Conservation (phyloP, 2,888 invertebrate genomes). For the Cerastoderma edule region DNA sequence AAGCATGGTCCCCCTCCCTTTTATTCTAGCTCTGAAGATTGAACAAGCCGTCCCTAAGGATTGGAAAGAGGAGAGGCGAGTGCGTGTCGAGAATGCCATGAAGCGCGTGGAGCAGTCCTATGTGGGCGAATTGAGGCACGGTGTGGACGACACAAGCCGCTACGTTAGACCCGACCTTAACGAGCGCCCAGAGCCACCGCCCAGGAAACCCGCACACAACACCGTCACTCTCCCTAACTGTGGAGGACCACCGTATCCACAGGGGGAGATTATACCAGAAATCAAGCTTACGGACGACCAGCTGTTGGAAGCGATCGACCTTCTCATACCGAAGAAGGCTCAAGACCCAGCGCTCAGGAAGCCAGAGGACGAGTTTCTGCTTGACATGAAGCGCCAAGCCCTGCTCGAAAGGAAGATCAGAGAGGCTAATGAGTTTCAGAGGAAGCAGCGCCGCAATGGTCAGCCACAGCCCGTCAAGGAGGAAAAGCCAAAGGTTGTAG, state of each 20-base stretch:
- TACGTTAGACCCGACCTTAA: slow-evolving; percentile 1
- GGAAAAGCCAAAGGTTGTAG: too few species aligned
- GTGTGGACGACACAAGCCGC: background rate
- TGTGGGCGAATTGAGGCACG: slow-evolving; percentile 12
- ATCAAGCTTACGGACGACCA: background rate
- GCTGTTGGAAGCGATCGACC: background rate
- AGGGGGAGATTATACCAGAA: background rate
- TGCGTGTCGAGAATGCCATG: slow-evolving; percentile 14
- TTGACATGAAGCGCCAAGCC: slow-evolving; percentile 9
- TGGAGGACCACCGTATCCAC: too few species aligned
- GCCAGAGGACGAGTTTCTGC: slow-evolving; percentile 11
- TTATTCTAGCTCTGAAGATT: too few species aligned
- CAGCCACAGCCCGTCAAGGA: slow-evolving; percentile 6
- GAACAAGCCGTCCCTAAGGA: too few species aligned
- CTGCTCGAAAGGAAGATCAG: slow-evolving; percentile 17
- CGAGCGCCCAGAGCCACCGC: background rate
- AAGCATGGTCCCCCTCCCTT: too few species aligned
- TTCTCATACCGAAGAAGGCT: too few species aligned
- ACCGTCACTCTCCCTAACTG: too few species aligned
- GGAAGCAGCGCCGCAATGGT: slow-evolving; percentile 9
- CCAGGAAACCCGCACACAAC: background rate
- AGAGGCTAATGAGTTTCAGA: slow-evolving; percentile 21
- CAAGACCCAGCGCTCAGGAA: too few species aligned
- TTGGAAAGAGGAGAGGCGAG: slow-evolving; percentile 8
- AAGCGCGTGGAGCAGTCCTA: slow-evolving; percentile 18